Conservation (phyloP, 1,140 invertebrate species). For the Caenorhabditis tropicalis region DNA sequence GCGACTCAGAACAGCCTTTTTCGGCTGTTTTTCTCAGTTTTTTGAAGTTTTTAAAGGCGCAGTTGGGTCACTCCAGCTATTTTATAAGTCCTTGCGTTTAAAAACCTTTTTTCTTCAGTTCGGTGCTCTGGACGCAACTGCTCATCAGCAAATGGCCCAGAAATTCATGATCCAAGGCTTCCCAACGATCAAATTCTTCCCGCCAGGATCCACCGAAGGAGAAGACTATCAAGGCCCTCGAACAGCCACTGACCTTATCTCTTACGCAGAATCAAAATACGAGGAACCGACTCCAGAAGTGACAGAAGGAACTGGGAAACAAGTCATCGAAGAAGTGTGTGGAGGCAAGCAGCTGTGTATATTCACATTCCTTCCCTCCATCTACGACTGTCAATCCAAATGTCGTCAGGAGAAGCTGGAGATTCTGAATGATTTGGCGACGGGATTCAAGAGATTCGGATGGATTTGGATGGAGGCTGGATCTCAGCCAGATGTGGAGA, state of each 20-base stretch:
- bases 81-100: background rate
- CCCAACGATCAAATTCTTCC: conserved; percentile 95
- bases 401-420: background rate
- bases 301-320: background rate
- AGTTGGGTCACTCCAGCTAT: background rate
- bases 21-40: too few species aligned
- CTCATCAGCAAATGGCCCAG: conserved; percentile 83
- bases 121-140: conserved; percentile 88
- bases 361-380: background rate
- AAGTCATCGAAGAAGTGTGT: background rate
- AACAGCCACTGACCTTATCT: background rate
- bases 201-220: background rate
- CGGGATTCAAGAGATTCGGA: conserved; percentile 19
- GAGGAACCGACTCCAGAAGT: background rate
- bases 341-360: background rate
- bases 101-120: conserved; percentile 17
- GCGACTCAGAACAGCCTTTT: too few species aligned
- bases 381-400: conserved; percentile 1
- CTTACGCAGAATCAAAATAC: background rate
- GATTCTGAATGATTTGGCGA: background rate
- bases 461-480: conserved; percentile 17
- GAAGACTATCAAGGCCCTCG: background rate
- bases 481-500: background rate
- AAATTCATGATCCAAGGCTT: conserved; percentile 87
- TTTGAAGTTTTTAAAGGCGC: too few species aligned